A percentile compares a stretch with the other conserved stretches of the same genome.
Evolutionary conservation across 1,140 invertebrate species (phyloP).

Genomic region (Arion vulgaris): DNA sequence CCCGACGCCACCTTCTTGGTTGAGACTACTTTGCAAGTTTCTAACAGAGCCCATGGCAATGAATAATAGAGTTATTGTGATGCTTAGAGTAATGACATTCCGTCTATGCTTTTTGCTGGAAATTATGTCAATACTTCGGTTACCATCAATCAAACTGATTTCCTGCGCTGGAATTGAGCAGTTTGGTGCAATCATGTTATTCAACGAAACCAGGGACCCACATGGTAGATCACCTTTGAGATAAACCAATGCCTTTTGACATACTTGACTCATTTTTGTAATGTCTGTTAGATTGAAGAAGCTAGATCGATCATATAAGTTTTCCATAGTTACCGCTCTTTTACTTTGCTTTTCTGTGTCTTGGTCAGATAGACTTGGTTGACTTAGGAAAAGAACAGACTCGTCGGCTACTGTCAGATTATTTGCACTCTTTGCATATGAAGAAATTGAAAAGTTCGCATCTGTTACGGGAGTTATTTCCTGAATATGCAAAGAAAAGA

Average conservation of each 20-base stretch:
- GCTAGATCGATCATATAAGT: slow-evolving; percentile 22
- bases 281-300: slow-evolving; percentile 39
- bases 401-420: slow-evolving; percentile 4
- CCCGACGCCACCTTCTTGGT: slow-evolving; percentile 56
- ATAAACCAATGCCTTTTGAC: slow-evolving; percentile 41
- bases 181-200: not conserved
- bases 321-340: slow-evolving; percentile 26
- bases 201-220: slow-evolving; percentile 39
- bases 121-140: slow-evolving; percentile 8
- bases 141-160: not conserved
- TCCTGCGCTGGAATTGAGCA: not conserved
- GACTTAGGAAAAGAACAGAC: slow-evolving; percentile 7
- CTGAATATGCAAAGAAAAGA: not conserved
- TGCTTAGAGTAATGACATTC: slow-evolving; percentile 54
- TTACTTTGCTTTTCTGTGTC: not conserved
- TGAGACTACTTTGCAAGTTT: slow-evolving; percentile 67
- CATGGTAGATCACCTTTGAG: slow-evolving; percentile 40
- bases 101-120: slow-evolving; percentile 47
- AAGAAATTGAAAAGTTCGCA: not conserved
- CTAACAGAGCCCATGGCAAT: slow-evolving; percentile 59
- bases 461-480: not conserved
- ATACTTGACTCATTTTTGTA: slow-evolving; percentile 36
- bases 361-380: not conserved
- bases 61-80: slow-evolving; percentile 56
- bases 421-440: slow-evolving; percentile 4